phyloP scores from a whole-genome alignment of 2,113 vertebrate species.

The Oncorhynchus kisutch region DNA sequence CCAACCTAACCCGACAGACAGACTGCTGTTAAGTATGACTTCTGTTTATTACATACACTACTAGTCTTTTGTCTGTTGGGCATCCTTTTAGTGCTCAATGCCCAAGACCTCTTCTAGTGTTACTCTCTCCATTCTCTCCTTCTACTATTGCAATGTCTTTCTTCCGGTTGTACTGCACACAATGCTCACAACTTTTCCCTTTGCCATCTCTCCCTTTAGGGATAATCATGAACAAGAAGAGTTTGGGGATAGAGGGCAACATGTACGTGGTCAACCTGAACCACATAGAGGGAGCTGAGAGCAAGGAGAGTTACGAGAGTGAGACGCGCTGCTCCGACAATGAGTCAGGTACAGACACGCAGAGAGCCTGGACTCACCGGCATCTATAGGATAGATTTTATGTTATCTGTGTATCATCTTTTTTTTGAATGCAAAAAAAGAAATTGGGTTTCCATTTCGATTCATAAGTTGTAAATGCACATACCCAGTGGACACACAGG shows the following conservation, averaged over 20 bases:
- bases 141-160: not conserved
- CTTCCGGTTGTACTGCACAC: not conserved
- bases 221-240: not conserved
- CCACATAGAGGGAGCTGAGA: conserved; percentile 88
- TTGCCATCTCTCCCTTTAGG: not conserved
- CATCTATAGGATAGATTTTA: no score
- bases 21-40: no score
- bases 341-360: conserved; percentile 43
- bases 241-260: conserved; percentile 70
- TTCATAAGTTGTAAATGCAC: no score
- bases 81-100: not conserved
- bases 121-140: conserved; percentile 14
- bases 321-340: conserved; percentile 76
- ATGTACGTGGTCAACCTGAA: conserved; percentile 88
- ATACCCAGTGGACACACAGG: no score
- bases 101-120: not conserved
- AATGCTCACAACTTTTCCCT: not conserved
- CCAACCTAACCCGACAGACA: not conserved
- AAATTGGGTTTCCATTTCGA: no score
- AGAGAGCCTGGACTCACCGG: not conserved
- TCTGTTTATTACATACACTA: no score
- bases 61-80: no score
- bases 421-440: no score
- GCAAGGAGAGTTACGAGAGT: conserved; percentile 88
- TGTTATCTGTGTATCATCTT: no score